These are phyloP conservation scores for Cladorhizidae sp. DNA, from an alignment of 37 sponge, comb jelly and placozoan species.

Conservation along the genomic window DNA sequence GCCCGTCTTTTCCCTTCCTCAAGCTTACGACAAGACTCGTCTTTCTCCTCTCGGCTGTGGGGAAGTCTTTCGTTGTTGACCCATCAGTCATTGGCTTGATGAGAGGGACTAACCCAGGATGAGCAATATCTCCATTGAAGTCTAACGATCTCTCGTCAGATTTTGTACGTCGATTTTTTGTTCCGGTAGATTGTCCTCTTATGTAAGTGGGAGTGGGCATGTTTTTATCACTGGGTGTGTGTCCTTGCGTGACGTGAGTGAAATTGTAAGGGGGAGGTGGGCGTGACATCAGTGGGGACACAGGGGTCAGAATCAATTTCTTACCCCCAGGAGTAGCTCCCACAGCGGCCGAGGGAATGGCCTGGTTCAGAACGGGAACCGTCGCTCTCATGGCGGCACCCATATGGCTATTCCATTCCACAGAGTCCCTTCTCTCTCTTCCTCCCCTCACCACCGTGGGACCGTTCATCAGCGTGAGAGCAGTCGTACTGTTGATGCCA, in stretches of 20 bases:
- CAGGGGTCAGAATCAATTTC: not conserved
- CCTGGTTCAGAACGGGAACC: not conserved
- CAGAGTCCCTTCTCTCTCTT: not conserved
- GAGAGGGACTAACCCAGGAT: constrained; percentile 12
- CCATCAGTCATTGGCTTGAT: constrained; percentile 30
- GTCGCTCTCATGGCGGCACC: not conserved
- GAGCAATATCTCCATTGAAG: not conserved
- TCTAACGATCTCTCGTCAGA: constrained; percentile 36
- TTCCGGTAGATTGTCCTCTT: not conserved
- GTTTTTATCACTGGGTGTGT: not conserved
- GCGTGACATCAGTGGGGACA: not conserved
- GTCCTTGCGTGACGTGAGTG: constrained; percentile 5
- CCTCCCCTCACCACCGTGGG: not conserved
- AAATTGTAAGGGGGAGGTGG: constrained; percentile 31
- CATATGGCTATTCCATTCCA: constrained; percentile 20
- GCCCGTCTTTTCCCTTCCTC: constrained; percentile 56
- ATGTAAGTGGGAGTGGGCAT: constrained; percentile 17
- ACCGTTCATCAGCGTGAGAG: no score
- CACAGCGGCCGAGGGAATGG: not conserved
- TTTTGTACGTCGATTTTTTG: constrained; percentile 4
- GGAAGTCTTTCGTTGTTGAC: constrained; percentile 10
- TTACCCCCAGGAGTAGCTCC: not conserved
- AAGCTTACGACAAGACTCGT: constrained; percentile 1
- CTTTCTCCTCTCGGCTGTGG: constrained; percentile 12
- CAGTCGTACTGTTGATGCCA: no score